Evolutionary conservation across 1,140 invertebrate species (phyloP), one percentile per base, ranked within the genome.

Genomic region (Drosophila ficusphila): DNA sequence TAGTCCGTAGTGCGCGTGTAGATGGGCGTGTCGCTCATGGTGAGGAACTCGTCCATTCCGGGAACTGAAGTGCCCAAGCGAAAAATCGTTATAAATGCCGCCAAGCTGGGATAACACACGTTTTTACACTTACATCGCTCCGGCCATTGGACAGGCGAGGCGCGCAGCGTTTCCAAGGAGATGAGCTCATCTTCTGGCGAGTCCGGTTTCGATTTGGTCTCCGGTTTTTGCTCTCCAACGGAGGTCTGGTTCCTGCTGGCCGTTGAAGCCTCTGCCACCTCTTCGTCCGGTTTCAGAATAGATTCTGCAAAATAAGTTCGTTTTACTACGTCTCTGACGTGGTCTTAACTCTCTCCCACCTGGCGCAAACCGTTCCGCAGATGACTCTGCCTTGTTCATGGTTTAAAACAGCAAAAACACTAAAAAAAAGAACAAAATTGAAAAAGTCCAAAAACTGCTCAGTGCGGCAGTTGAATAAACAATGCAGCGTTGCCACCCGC

Each of bases 61-160:
- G 96, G 95, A 92, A 96, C 95, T 96, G 16, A 4, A 58, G 6
- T 3, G 4, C 21, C 3, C 11, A 27, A 33, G 31, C 2, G 9
- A 39, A 27, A 0, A 23, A n/a, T 7, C 42, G 25, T 52, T 42
- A 61, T 39, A 72, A 18, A 62, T 52, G 47, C 39, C 19, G 39
- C 19, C 16, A 41, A 53, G 0, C 31, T 2, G 1, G 18, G 23
- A 12, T 7, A 14, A 6, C 16, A 8, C 33, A 23, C 29, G 27
- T 61, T 46, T 38, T 12, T 16, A n/a, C 58, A 92, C 94, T 95
- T 94, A 98, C 97, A 96, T 93, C 96, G 96, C 92, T 98, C 97
- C 38, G 97, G 97, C 97, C 97, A 99, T 81, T 98, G 91, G 86
- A 98, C 97, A 11, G 97, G 97, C 2, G 97, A 98, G 7, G 96